These are phyloP conservation scores for Anneissia japonica DNA, from an alignment of 35 echinoderm and acorn worm species.

Conservation along the genomic window DNA sequence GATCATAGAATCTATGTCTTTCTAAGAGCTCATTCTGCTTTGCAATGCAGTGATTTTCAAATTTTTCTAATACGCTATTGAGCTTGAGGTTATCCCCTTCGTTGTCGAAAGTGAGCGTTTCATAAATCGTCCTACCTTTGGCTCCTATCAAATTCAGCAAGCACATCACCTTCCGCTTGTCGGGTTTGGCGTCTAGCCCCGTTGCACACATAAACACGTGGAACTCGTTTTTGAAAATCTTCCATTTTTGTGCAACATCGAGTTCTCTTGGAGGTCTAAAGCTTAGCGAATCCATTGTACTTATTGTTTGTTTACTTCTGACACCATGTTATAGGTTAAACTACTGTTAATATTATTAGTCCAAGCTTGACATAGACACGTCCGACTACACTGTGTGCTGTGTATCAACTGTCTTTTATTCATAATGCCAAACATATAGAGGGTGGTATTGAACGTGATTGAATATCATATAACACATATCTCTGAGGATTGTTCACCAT, in stretches of 20 bases:
- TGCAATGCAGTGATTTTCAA: slow-evolving; percentile 2
- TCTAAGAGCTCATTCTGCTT: background rate
- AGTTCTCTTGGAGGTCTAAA: too few relatives aligned
- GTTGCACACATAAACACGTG: background rate
- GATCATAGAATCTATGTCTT: background rate
- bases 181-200: background rate
- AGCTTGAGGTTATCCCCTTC: background rate
- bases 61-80: background rate
- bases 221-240: background rate
- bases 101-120: background rate
- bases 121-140: background rate
- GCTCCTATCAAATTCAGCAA: background rate
- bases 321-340: too few relatives aligned
- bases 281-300: too few relatives aligned
- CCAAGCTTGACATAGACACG: too few relatives aligned
- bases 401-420: too few relatives aligned
- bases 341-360: too few relatives aligned
- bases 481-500: too few relatives aligned
- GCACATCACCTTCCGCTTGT: background rate
- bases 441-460: too few relatives aligned
- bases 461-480: too few relatives aligned
- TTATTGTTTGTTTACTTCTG: too few relatives aligned
- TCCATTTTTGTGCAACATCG: background rate
- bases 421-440: too few relatives aligned
- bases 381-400: too few relatives aligned